Evolutionary conservation across 2,797 vertebrate species (phyloP).

Genomic region (Distichodus sexfasciatus): DNA sequence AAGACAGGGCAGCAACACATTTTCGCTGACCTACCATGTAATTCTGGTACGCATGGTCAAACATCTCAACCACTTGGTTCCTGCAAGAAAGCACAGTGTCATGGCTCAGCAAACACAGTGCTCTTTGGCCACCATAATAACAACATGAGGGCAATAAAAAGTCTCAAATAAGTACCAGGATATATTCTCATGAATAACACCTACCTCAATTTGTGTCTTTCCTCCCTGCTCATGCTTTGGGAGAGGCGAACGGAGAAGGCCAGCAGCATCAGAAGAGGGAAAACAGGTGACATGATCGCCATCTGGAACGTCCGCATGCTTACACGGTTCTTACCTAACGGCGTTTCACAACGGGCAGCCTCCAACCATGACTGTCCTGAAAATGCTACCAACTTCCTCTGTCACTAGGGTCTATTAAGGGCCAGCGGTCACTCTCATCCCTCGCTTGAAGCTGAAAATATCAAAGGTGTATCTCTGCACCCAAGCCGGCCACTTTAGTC

Average conservation of each 20-base stretch:
- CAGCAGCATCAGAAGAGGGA: conserved; percentile 57
- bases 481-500: no score
- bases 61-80: conserved; percentile 98
- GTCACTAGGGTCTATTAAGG: conserved; percentile 24
- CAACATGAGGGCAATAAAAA: no score
- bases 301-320: conserved; percentile 32
- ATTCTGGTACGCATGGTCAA: conserved; percentile 97
- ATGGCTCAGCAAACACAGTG: background rate
- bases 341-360: conserved; percentile 30
- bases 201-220: conserved; percentile 74
- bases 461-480: no score
- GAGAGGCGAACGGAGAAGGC: conserved; percentile 57
- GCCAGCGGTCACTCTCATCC: no score
- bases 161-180: background rate
- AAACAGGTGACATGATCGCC: conserved; percentile 55
- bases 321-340: conserved; percentile 44
- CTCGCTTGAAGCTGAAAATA: no score
- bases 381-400: background rate
- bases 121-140: background rate
- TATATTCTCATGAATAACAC: background rate
- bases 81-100: conserved; percentile 65
- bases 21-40: conserved; percentile 88
- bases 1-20: background rate
- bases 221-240: conserved; percentile 68
- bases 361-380: conserved; percentile 42